A percentile compares a stretch with the other conserved stretches of the same genome.
These are phyloP conservation scores for Melanotaenia maccullochi DNA, from an alignment of 2,797 vertebrate species.

Conservation along the genomic window DNA sequence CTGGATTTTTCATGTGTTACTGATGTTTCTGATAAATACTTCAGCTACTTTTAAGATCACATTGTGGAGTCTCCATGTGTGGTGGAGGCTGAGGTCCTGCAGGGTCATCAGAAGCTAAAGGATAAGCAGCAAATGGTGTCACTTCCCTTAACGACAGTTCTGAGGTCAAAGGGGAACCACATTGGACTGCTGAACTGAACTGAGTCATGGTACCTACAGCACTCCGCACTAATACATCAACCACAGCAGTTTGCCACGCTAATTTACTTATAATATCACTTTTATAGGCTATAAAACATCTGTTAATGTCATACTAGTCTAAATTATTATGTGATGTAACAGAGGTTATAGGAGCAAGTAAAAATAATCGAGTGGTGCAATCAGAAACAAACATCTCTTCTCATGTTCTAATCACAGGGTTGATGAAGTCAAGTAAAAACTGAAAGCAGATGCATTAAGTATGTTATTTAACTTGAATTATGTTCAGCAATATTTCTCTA, in stretches of 20 bases:
- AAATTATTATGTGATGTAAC: not conserved
- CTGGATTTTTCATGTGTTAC: not conserved
- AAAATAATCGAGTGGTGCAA: not conserved
- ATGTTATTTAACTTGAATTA: not conserved
- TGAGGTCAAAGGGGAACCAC: slow-evolving; percentile 59
- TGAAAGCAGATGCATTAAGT: not conserved
- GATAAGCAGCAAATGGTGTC: slow-evolving; percentile 68
- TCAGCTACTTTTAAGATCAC: slow-evolving; percentile 13
- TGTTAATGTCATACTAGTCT: not conserved
- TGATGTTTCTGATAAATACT: not conserved
- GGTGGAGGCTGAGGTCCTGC: slow-evolving; percentile 41
- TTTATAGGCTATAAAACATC: not conserved
- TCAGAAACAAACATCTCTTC: not conserved
- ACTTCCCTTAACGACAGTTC: slow-evolving; percentile 52
- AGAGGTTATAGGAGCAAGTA: not conserved
- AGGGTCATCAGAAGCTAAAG: slow-evolving; percentile 56
- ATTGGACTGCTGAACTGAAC: slow-evolving; percentile 16
- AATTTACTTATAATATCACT: not conserved
- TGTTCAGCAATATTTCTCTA: not conserved
- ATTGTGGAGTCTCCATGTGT: slow-evolving; percentile 42
- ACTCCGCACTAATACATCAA: slow-evolving; percentile 4
- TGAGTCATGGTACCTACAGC: slow-evolving; percentile 53
- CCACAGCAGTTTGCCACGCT: not conserved
- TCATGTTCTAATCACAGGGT: not conserved
- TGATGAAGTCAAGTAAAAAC: not conserved